Evolutionary conservation across 2,888 invertebrate species (phyloP), one percentile per base, ranked within the genome.

Genomic region (Linyphia triangularis): DNA sequence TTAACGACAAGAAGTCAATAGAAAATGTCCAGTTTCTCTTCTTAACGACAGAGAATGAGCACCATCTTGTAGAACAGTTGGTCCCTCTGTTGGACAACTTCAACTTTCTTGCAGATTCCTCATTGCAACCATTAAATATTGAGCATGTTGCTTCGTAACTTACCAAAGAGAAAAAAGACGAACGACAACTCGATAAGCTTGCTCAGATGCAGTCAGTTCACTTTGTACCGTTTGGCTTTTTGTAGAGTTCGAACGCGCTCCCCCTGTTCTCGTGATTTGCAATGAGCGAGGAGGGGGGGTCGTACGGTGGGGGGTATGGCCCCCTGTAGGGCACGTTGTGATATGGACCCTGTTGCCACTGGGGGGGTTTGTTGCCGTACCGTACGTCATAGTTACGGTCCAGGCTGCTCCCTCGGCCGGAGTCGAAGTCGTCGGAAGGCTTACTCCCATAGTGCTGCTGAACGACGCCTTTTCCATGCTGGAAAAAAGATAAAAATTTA

Each of bases 201-300:
- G 0, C 51, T 51, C 51, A 51, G 33, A 4, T 4, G 4, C 33
- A 33, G 5, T 33, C 9, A 6, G 33, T 4, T 9, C 33, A 9
- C 9, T 33, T 9, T 1, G n/a, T n/a, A n/a, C 51, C 51, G n/a
- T 88, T 90, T 10, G 97, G 97, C 93, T 98, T 98, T 91, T 97
- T 95, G 93, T 98, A 98, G 90, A 98, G 94, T 93, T 98, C 98
- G 93, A 98, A 98, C n/a, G 98, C 98, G 90, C 97, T 97, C 33
- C 97, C 97, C 81, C 97, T 94, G 92, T 97, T 97, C 92, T 97
- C 97, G 92, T 97, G 96, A 72, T 97, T 97, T 78, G 97, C 96
- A 13, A 95, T 92, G 90, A 92, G 94, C 91, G 93, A 94, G 16
- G 82, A 89, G 16, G 89, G 85, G 3, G 94, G 92, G 61, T 90